Evolutionary conservation across 2,797 vertebrate species (phyloP), one percentile per base, ranked within the genome.

Genomic region (Epinephelus awoara): DNA sequence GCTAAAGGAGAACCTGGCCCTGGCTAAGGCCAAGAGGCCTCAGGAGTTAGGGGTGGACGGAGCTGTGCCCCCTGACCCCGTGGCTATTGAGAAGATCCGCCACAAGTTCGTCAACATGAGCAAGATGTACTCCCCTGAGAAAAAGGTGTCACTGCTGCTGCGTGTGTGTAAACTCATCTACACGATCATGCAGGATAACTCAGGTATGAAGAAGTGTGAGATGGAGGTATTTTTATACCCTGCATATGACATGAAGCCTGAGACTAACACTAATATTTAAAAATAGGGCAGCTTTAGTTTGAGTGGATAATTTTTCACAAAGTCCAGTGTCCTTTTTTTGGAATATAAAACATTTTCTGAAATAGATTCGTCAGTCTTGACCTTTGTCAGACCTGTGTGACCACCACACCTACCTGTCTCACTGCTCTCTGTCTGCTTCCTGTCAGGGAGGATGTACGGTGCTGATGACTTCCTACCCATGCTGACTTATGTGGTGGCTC

Each of bases 401-500:
- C 61, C 38, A 9, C 52, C 63, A 72, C 87, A 64, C 80, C 79
- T 49, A 71, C 61, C 54, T 23, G 5, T 65, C 65, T 51, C 46
- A 56, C 58, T 21, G 13, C 38, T 66, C 7, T 49, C 34, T n/a
- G 10, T 78, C 67, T 72, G 62, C 72, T 85, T 82, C 78, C 79
- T 80, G 62, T n/a, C 89, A 96, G 98, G 97, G 91, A 97, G 98
- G 93, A 97, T 98, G 96, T 99, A 97, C 3, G 98, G 98, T 1
- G 98, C 98, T 0, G 98, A 99, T 50, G 97, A 99, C 94, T 99
- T 99, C 94, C 92, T 99, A 87, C 98, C 98, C 23, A 97, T 99
- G 92, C 86, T 99, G 94, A 99, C 97, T 0, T 98, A 98, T 0
- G 97, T 99, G 19, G 88, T 99, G 72, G 97, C 98, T 51, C 98